A percentile compares a stretch with the other conserved stretches of the same genome.
phyloP scores from a whole-genome alignment of 2,888 invertebrate genomes.

The Limnephilus lunatus region DNA sequence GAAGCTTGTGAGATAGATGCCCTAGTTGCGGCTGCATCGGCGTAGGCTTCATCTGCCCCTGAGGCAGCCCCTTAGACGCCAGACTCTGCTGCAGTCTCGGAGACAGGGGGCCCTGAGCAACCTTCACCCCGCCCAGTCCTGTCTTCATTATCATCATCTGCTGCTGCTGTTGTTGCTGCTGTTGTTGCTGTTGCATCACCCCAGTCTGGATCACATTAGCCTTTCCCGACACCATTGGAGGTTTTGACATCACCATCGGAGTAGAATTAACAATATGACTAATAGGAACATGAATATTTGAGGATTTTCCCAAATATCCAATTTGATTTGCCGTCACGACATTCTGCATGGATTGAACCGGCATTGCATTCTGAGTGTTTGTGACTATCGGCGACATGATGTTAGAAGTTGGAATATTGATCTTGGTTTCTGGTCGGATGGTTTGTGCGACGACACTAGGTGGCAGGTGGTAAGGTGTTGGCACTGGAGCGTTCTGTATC shows the following conservation, averaged over 20 bases:
- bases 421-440: slow-evolving; percentile 40
- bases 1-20: slow-evolving; percentile 66
- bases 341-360: not conserved
- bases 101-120: slow-evolving; percentile 66
- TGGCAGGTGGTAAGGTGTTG: not conserved
- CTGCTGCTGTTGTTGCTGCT: slow-evolving; percentile 62
- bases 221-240: not conserved
- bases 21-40: slow-evolving; percentile 66
- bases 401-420: slow-evolving; percentile 25
- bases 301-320: slow-evolving; percentile 19
- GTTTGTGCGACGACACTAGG: slow-evolving; percentile 23
- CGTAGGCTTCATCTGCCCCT: slow-evolving; percentile 65
- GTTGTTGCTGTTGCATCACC: slow-evolving; percentile 56
- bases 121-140: slow-evolving; percentile 57
- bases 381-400: slow-evolving; percentile 23
- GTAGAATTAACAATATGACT: slow-evolving; percentile 22
- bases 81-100: slow-evolving; percentile 61
- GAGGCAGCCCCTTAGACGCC: slow-evolving; percentile 59
- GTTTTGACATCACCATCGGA: slow-evolving; percentile 26
- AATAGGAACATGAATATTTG: not conserved
- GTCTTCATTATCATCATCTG: slow-evolving; percentile 64
- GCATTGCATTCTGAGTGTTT: slow-evolving; percentile 27
- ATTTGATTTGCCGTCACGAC: not conserved
- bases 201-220: slow-evolving; percentile 37
- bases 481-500: slow-evolving; percentile 35